Conservation (phyloP, 2,797 vertebrate species). For the Zenarchopterus dispar region DNA sequence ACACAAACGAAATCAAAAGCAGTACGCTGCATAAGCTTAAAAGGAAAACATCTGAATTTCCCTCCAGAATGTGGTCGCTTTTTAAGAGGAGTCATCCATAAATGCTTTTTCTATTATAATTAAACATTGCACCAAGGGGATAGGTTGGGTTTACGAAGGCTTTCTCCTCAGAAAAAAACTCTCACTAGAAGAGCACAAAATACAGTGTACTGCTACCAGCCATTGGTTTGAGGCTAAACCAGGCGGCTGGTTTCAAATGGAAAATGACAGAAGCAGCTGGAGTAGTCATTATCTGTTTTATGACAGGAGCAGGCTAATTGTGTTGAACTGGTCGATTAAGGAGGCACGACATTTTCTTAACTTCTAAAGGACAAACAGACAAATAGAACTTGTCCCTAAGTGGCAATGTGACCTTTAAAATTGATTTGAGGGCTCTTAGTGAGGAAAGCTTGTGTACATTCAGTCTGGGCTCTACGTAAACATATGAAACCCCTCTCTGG, state of each 20-base stretch:
- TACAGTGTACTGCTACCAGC: conserved; percentile 32
- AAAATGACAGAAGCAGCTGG: conserved; percentile 33
- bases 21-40: conserved; percentile 39
- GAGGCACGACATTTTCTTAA: conserved; percentile 64
- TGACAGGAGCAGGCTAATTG: conserved; percentile 28
- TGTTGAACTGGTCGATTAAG: conserved; percentile 43
- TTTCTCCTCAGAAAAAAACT: conserved; percentile 23
- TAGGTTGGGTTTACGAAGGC: conserved; percentile 41
- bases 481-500: conserved; percentile 37
- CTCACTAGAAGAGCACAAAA: conserved; percentile 14
- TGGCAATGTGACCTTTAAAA: conserved; percentile 32
- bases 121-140: conserved; percentile 70
- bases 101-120: conserved; percentile 60
- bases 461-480: conserved; percentile 46
- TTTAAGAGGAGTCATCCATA: conserved; percentile 52
- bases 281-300: conserved; percentile 23
- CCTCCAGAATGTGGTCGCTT: conserved; percentile 43
- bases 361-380: conserved; percentile 34
- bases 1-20: conserved; percentile 45
- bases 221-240: conserved; percentile 60
- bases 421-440: conserved; percentile 31
- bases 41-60: conserved; percentile 34
- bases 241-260: conserved; percentile 27
- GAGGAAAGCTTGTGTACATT: conserved; percentile 69
- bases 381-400: conserved; percentile 36